Percentiles rank a stretch among this genome's conserved stretches.
These are phyloP conservation scores for Telmatochromis sp. DNA, from an alignment of 2,113 vertebrate species.

Conservation along the genomic window DNA sequence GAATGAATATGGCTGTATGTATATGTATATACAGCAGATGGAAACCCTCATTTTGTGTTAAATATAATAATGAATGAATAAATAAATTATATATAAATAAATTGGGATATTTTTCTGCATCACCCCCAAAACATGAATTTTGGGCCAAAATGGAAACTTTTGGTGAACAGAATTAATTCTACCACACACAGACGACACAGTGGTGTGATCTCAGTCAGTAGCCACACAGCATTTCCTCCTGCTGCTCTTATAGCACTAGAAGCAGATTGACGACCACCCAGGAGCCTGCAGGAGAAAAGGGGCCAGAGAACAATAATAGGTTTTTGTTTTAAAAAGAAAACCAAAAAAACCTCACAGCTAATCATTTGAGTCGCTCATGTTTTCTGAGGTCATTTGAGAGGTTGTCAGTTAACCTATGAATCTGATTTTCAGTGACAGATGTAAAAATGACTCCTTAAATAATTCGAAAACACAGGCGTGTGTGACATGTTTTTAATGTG, in stretches of 20 bases:
- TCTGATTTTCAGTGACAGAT: background rate
- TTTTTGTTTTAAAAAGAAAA: rapidly evolving
- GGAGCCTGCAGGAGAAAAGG: background rate
- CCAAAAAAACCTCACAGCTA: background rate
- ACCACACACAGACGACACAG: background rate
- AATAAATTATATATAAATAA: background rate
- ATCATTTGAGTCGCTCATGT: background rate
- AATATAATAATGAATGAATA: background rate
- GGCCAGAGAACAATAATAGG: background rate
- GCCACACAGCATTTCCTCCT: background rate
- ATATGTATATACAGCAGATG: background rate
- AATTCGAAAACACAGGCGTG: background rate
- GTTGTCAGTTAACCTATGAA: background rate
- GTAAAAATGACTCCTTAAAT: background rate
- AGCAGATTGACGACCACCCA: background rate
- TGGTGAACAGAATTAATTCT: background rate
- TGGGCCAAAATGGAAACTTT: background rate
- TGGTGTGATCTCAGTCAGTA: background rate
- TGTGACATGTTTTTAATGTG: background rate
- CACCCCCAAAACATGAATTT: background rate
- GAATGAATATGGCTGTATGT: background rate
- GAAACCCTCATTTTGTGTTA: background rate
- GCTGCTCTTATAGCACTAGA: background rate
- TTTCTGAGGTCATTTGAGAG: background rate
- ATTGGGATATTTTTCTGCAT: background rate